Evolutionary conservation across 2,113 vertebrate genomes (phyloP).

Genomic region (Balaenoptera acutorostrata): DNA sequence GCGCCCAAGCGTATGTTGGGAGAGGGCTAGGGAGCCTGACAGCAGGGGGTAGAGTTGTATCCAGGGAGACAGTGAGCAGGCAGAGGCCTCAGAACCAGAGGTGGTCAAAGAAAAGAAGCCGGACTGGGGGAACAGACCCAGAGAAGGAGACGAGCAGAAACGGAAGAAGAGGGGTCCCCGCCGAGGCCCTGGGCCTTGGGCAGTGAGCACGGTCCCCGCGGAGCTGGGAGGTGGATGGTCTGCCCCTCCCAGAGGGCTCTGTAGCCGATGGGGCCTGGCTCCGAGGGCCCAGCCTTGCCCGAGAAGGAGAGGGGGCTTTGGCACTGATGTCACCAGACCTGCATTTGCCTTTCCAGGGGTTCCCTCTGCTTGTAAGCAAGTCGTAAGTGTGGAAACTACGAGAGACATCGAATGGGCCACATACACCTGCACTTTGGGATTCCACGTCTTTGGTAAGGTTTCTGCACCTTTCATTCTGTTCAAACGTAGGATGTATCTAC

Average conservation of each 20-base stretch:
- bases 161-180: neutral
- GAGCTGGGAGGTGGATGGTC: rapidly evolving
- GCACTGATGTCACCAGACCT: neutral
- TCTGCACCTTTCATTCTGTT: neutral
- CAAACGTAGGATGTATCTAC: rapidly evolving
- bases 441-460: conserved; percentile 94
- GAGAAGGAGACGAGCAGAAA: neutral
- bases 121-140: neutral
- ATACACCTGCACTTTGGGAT: conserved; percentile 93
- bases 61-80: neutral
- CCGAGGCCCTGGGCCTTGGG: rapidly evolving
- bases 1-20: neutral
- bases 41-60: neutral
- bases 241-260: neutral
- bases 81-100: neutral
- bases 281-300: neutral
- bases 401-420: conserved; percentile 94
- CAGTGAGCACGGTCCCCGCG: rapidly evolving
- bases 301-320: rapidly evolving
- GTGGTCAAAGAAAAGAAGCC: neutral
- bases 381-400: conserved; percentile 95
- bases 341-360: conserved; percentile 85
- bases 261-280: rapidly evolving
- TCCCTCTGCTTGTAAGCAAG: conserved; percentile 96
- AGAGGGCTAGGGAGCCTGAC: too few species aligned